Evolutionary conservation across 2,797 vertebrate species (phyloP).

Genomic region (Silurus aristotelis): DNA sequence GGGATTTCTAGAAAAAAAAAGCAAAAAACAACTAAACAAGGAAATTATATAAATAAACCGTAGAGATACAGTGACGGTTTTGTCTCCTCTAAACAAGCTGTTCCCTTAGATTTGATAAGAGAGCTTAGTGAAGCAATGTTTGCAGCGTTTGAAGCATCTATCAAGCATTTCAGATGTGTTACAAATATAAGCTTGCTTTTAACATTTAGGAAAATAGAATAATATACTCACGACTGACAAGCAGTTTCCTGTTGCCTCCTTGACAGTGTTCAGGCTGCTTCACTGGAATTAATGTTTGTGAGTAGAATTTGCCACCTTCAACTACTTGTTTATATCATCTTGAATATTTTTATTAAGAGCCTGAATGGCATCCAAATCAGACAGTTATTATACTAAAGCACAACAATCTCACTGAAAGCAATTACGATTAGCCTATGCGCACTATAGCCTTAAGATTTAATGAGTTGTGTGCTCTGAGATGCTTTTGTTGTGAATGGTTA

Average conservation of each 20-base stretch:
- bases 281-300: constrained; percentile 37
- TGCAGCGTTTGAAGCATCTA: constrained; percentile 52
- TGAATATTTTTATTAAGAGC: background rate
- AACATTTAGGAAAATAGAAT: constrained; percentile 37
- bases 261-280: constrained; percentile 50
- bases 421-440: background rate
- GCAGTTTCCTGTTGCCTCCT: constrained; percentile 45
- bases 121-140: constrained; percentile 46
- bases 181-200: constrained; percentile 51
- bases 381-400: background rate
- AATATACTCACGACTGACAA: constrained; percentile 45
- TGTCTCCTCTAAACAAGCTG: constrained; percentile 25
- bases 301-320: constrained; percentile 34
- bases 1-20: constrained; percentile 48
- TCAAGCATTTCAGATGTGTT: constrained; percentile 51
- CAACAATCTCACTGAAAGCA: background rate
- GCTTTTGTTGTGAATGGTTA: background rate
- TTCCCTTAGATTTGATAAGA: constrained; percentile 37
- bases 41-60: constrained; percentile 59
- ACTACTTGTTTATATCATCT: background rate
- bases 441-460: background rate
- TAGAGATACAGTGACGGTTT: constrained; percentile 45
- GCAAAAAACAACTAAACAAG: constrained; percentile 52
- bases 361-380: background rate
- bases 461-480: background rate